Conservation (phyloP, 1,140 invertebrate genomes). For the Drosophila sp. region DNA sequence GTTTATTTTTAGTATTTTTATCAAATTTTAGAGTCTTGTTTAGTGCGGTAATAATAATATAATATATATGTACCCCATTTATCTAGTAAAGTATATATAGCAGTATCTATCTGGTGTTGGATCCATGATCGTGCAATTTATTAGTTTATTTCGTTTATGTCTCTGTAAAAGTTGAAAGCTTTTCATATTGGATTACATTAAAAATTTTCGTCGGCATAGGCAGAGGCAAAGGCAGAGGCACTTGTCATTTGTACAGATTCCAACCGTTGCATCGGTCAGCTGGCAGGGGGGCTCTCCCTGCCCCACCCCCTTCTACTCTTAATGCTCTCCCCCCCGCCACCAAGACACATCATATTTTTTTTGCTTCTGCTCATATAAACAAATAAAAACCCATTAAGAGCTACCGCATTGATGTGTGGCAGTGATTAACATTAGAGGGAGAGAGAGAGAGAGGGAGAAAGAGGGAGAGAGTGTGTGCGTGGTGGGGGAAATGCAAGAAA, state of each 20-base stretch:
- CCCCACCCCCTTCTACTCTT: not conserved
- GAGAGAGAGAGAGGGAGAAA: not conserved
- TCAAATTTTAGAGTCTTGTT: no score
- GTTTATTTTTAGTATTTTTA: no score
- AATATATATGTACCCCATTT: no score
- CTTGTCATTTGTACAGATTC: constrained; percentile 77
- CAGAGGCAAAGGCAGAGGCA: constrained; percentile 20
- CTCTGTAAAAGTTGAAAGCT: constrained; percentile 3
- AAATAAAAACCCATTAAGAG: constrained; percentile 79
- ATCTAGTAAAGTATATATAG: no score
- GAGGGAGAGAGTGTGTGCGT: not conserved
- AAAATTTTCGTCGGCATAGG: not conserved
- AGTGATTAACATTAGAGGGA: constrained; percentile 61
- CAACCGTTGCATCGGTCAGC: constrained; percentile 33
- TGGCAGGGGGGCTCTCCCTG: not conserved
- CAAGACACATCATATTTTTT: constrained; percentile 46
- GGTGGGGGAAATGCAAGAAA: constrained; percentile 56
- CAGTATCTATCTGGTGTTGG: no score
- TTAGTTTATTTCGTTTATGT: no score
- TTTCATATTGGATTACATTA: not conserved
- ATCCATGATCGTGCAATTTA: no score
- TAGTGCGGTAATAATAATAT: no score
- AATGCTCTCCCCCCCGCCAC: not conserved
- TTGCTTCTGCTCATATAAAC: constrained; percentile 62
- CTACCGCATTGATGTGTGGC: constrained; percentile 63